Conservation (phyloP, 2,113 vertebrate species). For the Rhea pennata region DNA sequence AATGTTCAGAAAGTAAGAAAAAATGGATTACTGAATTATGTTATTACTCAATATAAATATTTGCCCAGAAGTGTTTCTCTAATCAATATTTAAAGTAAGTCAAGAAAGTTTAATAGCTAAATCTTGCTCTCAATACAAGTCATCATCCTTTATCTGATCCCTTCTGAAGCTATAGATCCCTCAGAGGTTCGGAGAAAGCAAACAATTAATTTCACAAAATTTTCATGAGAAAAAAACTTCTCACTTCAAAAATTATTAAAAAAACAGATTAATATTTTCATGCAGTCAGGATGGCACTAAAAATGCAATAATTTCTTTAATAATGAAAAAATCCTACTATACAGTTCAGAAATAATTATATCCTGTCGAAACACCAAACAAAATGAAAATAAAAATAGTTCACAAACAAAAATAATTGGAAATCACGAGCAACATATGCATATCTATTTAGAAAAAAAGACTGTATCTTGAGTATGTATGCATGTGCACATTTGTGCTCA, state of each 20-base stretch:
- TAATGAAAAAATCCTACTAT: constrained; percentile 42
- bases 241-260: constrained; percentile 4
- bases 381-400: constrained; percentile 24
- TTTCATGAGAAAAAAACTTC: constrained; percentile 42
- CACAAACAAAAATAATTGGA: neutral
- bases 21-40: constrained; percentile 1
- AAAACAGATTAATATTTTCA: constrained; percentile 46
- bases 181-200: constrained; percentile 58
- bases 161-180: constrained; percentile 57
- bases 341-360: constrained; percentile 34
- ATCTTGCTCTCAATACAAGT: constrained; percentile 63
- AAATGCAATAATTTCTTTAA: constrained; percentile 40
- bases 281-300: neutral
- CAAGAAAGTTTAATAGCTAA: constrained; percentile 65
- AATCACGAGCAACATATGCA: neutral
- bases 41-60: constrained; percentile 67
- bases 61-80: constrained; percentile 67
- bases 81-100: constrained; percentile 74
- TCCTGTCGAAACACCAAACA: constrained; percentile 9
- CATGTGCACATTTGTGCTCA: rapidly evolving
- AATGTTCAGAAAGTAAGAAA: neutral
- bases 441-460: neutral
- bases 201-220: constrained; percentile 61
- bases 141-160: constrained; percentile 55
- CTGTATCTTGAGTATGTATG: neutral